Evolutionary conservation across 2,888 invertebrate genomes (phyloP), one percentile per base, ranked within the genome.

Genomic region (Macropis europaea): DNA sequence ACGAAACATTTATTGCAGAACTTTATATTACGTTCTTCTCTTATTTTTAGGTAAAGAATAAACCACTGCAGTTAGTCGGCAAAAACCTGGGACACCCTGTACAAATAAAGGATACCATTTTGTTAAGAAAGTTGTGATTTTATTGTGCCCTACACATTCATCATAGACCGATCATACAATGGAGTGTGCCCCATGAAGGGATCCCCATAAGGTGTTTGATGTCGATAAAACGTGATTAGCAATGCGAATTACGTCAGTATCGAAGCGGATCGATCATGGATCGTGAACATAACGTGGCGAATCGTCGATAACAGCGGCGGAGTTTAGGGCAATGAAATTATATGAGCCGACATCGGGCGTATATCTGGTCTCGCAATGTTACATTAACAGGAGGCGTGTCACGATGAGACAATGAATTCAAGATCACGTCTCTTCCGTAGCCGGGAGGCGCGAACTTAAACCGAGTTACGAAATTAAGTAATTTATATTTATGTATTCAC

Each of bases 401-500:
- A 66, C 64, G 79, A 79, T 72, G 82, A 81, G 84, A 83, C 84
- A 85, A 85, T 84, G 85, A 85, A 85, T 85, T 84, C 84, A 84
- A 84, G 84, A 85, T 85, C 85, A 85, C 84, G 84, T 84, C 82
- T 79, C 82, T 68, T 71, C 71, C 60, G 68, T 59, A 34, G 78
- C 48, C 72, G 74, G 77, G 81, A 83, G 80, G 79, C 81, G 79
- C 79, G 72, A 84, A 82, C 81, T 83, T 82, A 78, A 79, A 77
- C 73, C 75, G 54, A 81, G 80, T 81, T 81, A 79, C 74, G 73
- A 84, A 85, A 85, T 85, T 85, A 83, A 85, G 84, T 84, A 83
- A 84, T 85, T 84, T 84, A 82, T 85, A 85, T 85, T 85, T 84
- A 85, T 85, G 78, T 84, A 85, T 85, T 85, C 83, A 82, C 73